phyloP scores from a whole-genome alignment of 1,140 invertebrate genomes.

The Solenopsis fugax region DNA sequence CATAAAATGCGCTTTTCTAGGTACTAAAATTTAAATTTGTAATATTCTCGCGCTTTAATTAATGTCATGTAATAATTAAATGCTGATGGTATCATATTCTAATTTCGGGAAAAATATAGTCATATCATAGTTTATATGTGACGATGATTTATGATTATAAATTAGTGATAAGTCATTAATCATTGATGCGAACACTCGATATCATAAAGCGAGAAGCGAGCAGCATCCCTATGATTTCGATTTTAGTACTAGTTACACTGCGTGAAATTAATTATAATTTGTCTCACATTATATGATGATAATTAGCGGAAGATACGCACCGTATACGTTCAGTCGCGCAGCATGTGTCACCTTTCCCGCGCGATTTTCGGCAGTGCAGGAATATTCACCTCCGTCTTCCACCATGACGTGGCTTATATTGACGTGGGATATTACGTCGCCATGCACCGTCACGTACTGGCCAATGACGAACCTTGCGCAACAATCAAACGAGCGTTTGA shows the following conservation, averaged over 20 bases:
- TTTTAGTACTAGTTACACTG: background rate
- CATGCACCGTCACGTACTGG: conserved; percentile 93
- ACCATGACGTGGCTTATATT: conserved; percentile 95
- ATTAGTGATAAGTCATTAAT: conserved; percentile 29
- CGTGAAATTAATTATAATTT: conserved; percentile 39
- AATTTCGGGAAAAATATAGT: conserved; percentile 1
- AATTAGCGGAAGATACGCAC: conserved; percentile 85
- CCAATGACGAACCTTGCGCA: conserved; percentile 91
- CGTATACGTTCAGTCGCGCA: conserved; percentile 94
- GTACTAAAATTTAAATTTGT: background rate
- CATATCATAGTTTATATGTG: background rate
- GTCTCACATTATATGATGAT: conserved; percentile 33
- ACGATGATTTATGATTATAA: conserved; percentile 2
- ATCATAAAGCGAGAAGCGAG: conserved; percentile 1
- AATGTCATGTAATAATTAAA: conserved; percentile 25
- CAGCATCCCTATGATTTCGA: background rate
- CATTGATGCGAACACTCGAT: conserved; percentile 19
- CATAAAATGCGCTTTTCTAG: background rate
- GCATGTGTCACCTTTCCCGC: conserved; percentile 92
- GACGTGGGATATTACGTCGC: conserved; percentile 95
- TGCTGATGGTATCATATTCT: background rate
- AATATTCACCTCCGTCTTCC: conserved; percentile 95
- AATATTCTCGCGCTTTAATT: background rate
- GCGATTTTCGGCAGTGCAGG: conserved; percentile 93
- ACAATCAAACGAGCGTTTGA: conserved; percentile 19